Evolutionary conservation across 2,888 invertebrate genomes (phyloP).

Genomic region (Cantharis lateralis): DNA sequence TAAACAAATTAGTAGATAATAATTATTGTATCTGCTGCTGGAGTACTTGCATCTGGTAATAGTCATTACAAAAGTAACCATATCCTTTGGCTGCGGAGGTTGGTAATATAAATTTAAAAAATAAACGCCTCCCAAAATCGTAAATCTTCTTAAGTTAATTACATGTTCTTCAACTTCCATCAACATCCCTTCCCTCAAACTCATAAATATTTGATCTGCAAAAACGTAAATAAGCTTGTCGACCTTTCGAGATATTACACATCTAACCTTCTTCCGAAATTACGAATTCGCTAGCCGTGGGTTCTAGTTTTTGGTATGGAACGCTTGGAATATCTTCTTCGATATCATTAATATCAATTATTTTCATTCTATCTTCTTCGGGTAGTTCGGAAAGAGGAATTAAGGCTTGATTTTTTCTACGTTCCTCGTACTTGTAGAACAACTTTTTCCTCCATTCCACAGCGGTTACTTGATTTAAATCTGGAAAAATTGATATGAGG

Average conservation of each 20-base stretch:
- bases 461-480: conserved; percentile 39
- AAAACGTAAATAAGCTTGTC: background rate
- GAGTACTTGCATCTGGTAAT: background rate
- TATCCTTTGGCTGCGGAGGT: conserved; percentile 71
- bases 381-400: background rate
- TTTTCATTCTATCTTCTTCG: conserved; percentile 24
- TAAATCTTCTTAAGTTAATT: conserved; percentile 76
- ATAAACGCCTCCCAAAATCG: conserved; percentile 76
- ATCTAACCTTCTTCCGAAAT: conserved; percentile 33
- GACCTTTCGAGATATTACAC: background rate
- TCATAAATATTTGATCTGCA: background rate
- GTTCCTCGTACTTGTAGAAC: conserved; percentile 44
- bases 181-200: conserved; percentile 54
- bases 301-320: conserved; percentile 47
- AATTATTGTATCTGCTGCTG: background rate
- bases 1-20: background rate
- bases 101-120: conserved; percentile 74
- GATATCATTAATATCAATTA: conserved; percentile 31
- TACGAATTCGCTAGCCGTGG: conserved; percentile 43
- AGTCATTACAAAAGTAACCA: background rate
- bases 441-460: conserved; percentile 48
- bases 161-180: conserved; percentile 60
- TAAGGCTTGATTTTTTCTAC: conserved; percentile 33
- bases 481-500: conserved; percentile 25
- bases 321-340: conserved; percentile 46